Evolutionary conservation across 2,113 vertebrate genomes (phyloP).

Genomic region (Eretmochelys imbricata): DNA sequence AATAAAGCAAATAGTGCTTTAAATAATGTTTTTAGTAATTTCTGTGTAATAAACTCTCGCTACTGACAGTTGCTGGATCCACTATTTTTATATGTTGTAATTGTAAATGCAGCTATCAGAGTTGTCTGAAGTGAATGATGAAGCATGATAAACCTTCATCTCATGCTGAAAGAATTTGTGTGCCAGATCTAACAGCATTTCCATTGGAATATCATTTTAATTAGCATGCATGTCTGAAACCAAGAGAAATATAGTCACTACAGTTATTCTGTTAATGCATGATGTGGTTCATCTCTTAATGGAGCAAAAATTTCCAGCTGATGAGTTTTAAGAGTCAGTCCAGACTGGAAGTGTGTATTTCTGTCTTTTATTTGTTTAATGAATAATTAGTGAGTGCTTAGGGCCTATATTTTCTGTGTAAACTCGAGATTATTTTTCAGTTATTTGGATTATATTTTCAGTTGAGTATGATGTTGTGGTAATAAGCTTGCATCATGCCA

Average conservation of each 20-base stretch:
- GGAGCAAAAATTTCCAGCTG: background rate
- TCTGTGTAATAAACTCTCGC: background rate
- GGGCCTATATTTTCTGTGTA: background rate
- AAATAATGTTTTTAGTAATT: background rate
- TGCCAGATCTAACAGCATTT: background rate
- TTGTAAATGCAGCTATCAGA: constrained; percentile 12
- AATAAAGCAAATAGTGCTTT: constrained; percentile 19
- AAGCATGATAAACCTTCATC: background rate
- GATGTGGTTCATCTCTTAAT: background rate
- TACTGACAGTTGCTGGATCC: background rate
- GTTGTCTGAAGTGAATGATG: background rate
- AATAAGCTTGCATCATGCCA: background rate
- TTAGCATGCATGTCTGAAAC: background rate
- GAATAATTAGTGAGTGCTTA: background rate
- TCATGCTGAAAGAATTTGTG: background rate
- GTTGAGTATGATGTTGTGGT: background rate
- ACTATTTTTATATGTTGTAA: background rate
- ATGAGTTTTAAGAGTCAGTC: background rate
- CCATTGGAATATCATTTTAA: background rate
- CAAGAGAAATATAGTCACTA: background rate
- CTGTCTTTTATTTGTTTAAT: background rate
- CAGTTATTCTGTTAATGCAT: background rate
- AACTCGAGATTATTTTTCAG: background rate
- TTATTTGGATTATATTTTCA: background rate
- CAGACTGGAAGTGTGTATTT: background rate